These are phyloP conservation scores for Drosophila lacicola DNA, from an alignment of 2,888 invertebrate genomes.

Conservation along the genomic window DNA sequence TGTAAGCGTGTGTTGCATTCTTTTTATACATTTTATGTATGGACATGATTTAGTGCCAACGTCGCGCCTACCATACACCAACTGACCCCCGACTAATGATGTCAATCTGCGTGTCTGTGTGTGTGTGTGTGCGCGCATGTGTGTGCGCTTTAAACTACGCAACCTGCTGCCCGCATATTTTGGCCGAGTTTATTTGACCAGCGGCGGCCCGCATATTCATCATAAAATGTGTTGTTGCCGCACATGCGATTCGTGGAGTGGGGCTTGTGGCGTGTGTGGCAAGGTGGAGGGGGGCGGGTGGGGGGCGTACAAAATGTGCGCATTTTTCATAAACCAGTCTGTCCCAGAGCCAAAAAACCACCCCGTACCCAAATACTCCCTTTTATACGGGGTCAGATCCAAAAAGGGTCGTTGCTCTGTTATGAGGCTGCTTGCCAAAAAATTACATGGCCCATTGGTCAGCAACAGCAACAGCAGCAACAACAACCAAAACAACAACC, in stretches of 20 bases:
- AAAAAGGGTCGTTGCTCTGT: slow-evolving; percentile 67
- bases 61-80: slow-evolving; percentile 21
- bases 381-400: slow-evolving; percentile 18
- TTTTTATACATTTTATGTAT: slow-evolving; percentile 34
- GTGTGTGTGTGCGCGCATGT: not conserved
- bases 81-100: slow-evolving; percentile 65
- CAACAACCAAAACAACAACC: slow-evolving; percentile 11
- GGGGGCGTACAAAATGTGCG: slow-evolving; percentile 54
- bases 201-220: slow-evolving; percentile 69
- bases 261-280: slow-evolving; percentile 19
- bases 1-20: slow-evolving; percentile 17
- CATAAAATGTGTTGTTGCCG: slow-evolving; percentile 55
- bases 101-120: slow-evolving; percentile 60
- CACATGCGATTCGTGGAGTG: slow-evolving; percentile 11
- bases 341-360: slow-evolving; percentile 16
- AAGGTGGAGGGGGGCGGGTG: not conserved
- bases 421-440: slow-evolving; percentile 76
- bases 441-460: slow-evolving; percentile 79
- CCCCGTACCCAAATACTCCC: not conserved
- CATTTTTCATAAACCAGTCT: slow-evolving; percentile 59
- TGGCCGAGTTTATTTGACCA: slow-evolving; percentile 57
- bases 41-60: slow-evolving; percentile 51
- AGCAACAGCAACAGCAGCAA: slow-evolving; percentile 52
- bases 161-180: slow-evolving; percentile 46
- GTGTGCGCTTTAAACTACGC: slow-evolving; percentile 59